A percentile compares a stretch with the other conserved stretches of the same genome.
Conservation (phyloP, 2,888 invertebrate genomes). For the Thysanoteuthis rhombus region DNA sequence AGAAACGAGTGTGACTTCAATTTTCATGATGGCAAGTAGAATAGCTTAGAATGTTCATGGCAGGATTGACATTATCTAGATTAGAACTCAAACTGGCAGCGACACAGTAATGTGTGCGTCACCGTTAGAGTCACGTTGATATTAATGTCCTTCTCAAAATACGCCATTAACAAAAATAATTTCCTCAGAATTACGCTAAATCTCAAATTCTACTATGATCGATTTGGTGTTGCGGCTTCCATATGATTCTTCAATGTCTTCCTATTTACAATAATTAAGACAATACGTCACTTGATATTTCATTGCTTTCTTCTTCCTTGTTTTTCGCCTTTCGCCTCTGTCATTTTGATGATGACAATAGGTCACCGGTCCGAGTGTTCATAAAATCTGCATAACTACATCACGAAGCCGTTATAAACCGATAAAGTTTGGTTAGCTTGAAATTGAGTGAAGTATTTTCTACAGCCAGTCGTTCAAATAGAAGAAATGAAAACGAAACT, state of each 20-base stretch:
- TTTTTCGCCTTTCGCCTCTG: neutral
- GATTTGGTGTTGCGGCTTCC: neutral
- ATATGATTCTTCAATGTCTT: neutral
- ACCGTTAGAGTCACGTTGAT: no score
- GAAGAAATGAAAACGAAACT: neutral
- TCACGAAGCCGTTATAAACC: neutral
- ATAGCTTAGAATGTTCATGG: neutral
- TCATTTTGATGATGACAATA: neutral
- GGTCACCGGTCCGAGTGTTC: neutral
- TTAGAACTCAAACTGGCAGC: neutral
- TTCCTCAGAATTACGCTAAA: neutral
- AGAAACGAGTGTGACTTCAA: no score
- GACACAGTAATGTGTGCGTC: neutral
- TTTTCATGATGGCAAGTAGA: neutral
- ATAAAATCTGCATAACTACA: neutral
- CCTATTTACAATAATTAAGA: neutral
- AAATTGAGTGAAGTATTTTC: neutral
- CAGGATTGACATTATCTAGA: neutral
- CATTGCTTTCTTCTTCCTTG: neutral
- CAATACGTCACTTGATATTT: neutral
- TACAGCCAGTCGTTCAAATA: neutral
- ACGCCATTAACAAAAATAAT: neutral
- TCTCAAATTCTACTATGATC: neutral
- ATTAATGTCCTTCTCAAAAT: neutral
- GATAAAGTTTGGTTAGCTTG: neutral